A percentile compares a stretch with the other conserved stretches of the same genome.
Evolutionary conservation across 2,797 vertebrate genomes (phyloP).

Genomic region (Cuculus canorus): DNA sequence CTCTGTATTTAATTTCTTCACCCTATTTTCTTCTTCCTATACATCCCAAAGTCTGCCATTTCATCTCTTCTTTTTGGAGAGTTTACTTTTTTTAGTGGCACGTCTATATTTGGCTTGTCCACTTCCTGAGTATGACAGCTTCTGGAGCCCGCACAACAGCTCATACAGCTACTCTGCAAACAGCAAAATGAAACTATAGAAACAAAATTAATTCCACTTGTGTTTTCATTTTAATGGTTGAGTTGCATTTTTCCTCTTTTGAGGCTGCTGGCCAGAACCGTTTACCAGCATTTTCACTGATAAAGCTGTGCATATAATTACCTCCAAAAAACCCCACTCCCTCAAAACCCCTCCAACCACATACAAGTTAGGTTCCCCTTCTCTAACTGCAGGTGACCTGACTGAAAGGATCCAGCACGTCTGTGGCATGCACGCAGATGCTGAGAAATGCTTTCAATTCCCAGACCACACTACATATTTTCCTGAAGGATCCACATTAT

Average conservation of each 20-base stretch:
- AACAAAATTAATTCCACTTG: not conserved
- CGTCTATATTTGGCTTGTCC: not conserved
- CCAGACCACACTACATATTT: rapidly evolving
- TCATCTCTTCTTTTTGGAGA: not conserved
- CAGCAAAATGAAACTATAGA: not conserved
- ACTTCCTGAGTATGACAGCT: not conserved
- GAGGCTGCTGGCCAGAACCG: not conserved
- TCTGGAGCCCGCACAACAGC: not conserved
- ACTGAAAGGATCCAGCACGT: not conserved
- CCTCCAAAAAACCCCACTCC: not conserved
- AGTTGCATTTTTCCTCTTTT: not conserved
- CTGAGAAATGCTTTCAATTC: not conserved
- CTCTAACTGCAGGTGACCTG: not conserved
- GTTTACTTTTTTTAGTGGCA: not conserved
- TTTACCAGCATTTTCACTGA: not conserved
- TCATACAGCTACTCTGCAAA: not conserved
- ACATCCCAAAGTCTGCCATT: not conserved
- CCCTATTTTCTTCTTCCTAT: not conserved
- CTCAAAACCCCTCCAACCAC: not conserved
- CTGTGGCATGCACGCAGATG: not conserved
- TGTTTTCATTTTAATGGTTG: not conserved
- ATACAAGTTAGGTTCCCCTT: not conserved
- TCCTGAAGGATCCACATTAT: not conserved
- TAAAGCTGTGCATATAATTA: not conserved
- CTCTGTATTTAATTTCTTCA: not conserved